Percentiles rank a stretch among this genome's conserved stretches.
phyloP scores from a whole-genome alignment of 1,140 invertebrate genomes.

The Littorina saxatilis region DNA sequence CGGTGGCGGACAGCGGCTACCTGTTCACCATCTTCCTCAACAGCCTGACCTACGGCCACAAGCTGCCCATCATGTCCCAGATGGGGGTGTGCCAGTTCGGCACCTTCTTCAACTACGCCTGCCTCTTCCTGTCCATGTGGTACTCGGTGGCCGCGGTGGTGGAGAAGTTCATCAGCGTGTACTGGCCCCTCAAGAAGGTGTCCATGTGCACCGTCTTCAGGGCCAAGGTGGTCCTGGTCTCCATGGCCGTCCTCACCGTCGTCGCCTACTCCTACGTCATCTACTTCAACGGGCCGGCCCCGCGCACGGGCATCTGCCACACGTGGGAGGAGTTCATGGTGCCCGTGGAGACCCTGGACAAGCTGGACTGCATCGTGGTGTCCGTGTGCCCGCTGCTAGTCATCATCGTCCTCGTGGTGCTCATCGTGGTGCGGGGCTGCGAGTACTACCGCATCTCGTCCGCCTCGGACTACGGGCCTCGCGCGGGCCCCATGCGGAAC shows the following conservation, averaged over 20 bases:
- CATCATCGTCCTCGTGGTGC: slow-evolving; percentile 44
- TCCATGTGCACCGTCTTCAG: slow-evolving; percentile 59
- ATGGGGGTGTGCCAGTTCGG: slow-evolving; percentile 56
- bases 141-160: slow-evolving; percentile 64
- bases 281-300: slow-evolving; percentile 51
- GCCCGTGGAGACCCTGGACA: slow-evolving; percentile 42
- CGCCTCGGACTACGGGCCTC: slow-evolving; percentile 27
- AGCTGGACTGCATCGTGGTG: slow-evolving; percentile 50
- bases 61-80: slow-evolving; percentile 43
- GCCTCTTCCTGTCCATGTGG: slow-evolving; percentile 66
- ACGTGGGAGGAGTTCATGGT: slow-evolving; percentile 41
- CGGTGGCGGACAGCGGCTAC: slow-evolving; percentile 78
- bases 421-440: slow-evolving; percentile 46
- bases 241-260: slow-evolving; percentile 51
- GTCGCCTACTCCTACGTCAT: slow-evolving; percentile 57
- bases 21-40: slow-evolving; percentile 63
- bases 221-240: slow-evolving; percentile 57
- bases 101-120: slow-evolving; percentile 58
- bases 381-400: slow-evolving; percentile 49
- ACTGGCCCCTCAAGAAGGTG: slow-evolving; percentile 58
- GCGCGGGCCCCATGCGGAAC: background rate
- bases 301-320: slow-evolving; percentile 13
- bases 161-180: slow-evolving; percentile 65
- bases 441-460: slow-evolving; percentile 46
- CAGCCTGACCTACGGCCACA: slow-evolving; percentile 42